Percentiles rank a stretch among this genome's conserved stretches.
These are phyloP conservation scores for Zaprionus capensis DNA, from an alignment of 1,140 invertebrate genomes.

Conservation along the genomic window DNA sequence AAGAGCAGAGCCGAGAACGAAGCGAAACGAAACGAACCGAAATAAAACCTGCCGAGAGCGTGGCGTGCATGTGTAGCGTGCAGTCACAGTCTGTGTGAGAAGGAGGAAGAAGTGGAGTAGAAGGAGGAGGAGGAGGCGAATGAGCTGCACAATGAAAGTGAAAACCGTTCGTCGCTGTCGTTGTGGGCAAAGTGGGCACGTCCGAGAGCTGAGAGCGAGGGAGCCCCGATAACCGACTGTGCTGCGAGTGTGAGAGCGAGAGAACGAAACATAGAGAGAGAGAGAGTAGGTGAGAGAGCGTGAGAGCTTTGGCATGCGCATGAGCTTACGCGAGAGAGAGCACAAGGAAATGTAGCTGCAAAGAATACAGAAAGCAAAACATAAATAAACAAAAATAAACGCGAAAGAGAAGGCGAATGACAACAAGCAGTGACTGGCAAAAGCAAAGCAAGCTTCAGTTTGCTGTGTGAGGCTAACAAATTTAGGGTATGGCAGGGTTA, in stretches of 20 bases:
- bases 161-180: constrained; percentile 56
- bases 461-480: constrained; percentile 54
- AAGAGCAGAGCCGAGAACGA: constrained; percentile 24
- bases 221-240: constrained; percentile 7
- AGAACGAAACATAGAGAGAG: too few relatives aligned
- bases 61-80: constrained; percentile 2
- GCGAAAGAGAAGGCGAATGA: constrained; percentile 65
- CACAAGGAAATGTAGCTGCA: constrained; percentile 58
- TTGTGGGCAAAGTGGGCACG: constrained; percentile 52
- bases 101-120: constrained; percentile 19
- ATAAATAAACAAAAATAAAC: constrained; percentile 83
- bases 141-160: constrained; percentile 80
- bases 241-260: too few relatives aligned
- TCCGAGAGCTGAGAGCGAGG: constrained; percentile 37
- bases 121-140: constrained; percentile 34
- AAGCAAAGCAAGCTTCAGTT: neutral
- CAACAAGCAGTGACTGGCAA: constrained; percentile 42
- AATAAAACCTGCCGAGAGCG: constrained; percentile 37
- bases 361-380: constrained; percentile 79
- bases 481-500: constrained; percentile 42
- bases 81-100: constrained; percentile 1
- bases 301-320: constrained; percentile 16
- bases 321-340: constrained; percentile 27
- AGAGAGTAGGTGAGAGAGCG: constrained; percentile 11
- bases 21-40: neutral